Base-by-base conservation (phyloP, 2,797 vertebrate species). In the Coccyzus lansbergi region DNA sequence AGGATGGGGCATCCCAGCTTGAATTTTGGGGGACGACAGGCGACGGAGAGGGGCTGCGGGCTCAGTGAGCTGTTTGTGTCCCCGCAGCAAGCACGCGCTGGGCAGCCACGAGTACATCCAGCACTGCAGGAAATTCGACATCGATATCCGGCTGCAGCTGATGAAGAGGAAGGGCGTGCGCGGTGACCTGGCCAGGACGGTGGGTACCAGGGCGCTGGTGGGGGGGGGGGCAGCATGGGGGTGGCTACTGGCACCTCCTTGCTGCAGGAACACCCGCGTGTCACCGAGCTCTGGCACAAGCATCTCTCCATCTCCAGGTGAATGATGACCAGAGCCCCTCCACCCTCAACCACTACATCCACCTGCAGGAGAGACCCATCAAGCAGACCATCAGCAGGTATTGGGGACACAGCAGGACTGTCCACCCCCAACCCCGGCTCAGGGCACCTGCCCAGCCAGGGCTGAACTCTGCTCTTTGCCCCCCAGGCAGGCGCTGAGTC, bases 341-440 rank as follows among this genome's bases (percentile, higher is more conserved):
- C 77, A 98, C 98, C 31, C 98, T 99, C 98, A 99, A 99, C 98
- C 99, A 99, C 97, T 97, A 97, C 97, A 97, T 99, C 96, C 98
- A 99, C 74, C 98, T 99, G 72, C 99, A 99, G 95, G 99, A 99
- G 96, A 98, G 99, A 51, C 99, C 99, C 40, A 98, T 99, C 97
- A 99, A 98, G 85, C 99, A 99, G 97, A 99, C 99, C 6, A 98
- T 99, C 95, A 99, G 99, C 97, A 99, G 98, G 99, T 99, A 76
- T 26, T 11, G 68, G 46, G 59, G 33, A 8, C 7, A 3, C 0
- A 0, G 62, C 1, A 17, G 38, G 12, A 36, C 14, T 1, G 0
- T 7, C 1, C 9, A 25, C 19, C 15, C 46, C n/a, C n/a, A n/a
- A n/a, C n/a, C n/a, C n/a, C n/a, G 0, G 0, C 1, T 5, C 42